A percentile compares a stretch with the other conserved stretches of the same genome.
phyloP scores from a whole-genome alignment of 2,797 vertebrate species.

The Scleropages formosus region DNA sequence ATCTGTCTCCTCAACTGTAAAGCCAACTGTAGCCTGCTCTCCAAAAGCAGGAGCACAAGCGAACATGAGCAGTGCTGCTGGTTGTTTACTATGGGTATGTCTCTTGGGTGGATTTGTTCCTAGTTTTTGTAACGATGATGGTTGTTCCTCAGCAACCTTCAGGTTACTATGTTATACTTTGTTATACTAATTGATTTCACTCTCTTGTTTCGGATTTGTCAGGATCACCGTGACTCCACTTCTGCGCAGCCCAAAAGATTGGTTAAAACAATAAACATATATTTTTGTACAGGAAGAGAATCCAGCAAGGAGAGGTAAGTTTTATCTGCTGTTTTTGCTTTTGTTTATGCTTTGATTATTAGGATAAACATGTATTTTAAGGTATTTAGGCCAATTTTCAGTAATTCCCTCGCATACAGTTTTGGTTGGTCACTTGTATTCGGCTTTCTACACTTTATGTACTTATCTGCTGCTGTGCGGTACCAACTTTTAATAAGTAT shows the following conservation, averaged over 20 bases:
- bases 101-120: no score
- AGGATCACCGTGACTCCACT: slow-evolving; percentile 58
- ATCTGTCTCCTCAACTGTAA: slow-evolving; percentile 1
- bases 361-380: not conserved
- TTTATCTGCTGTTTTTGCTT: not conserved
- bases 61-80: not conserved
- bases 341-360: not conserved
- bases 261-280: slow-evolving; percentile 4
- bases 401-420: not conserved
- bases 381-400: not conserved
- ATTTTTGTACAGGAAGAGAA: slow-evolving; percentile 29
- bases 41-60: not conserved
- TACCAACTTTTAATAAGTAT: no score
- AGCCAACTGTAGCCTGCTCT: slow-evolving; percentile 1
- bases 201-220: slow-evolving; percentile 54
- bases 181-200: not conserved
- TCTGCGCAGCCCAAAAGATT: slow-evolving; percentile 28
- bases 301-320: slow-evolving; percentile 46
- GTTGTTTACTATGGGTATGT: not conserved
- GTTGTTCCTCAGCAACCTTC: not conserved
- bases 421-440: no score
- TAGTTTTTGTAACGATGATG: no score
- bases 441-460: not conserved
- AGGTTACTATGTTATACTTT: not conserved
- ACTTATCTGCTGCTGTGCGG: slow-evolving; percentile 30